Evolutionary conservation across 2,888 invertebrate species (phyloP).

Genomic region (Cantharis rustica): DNA sequence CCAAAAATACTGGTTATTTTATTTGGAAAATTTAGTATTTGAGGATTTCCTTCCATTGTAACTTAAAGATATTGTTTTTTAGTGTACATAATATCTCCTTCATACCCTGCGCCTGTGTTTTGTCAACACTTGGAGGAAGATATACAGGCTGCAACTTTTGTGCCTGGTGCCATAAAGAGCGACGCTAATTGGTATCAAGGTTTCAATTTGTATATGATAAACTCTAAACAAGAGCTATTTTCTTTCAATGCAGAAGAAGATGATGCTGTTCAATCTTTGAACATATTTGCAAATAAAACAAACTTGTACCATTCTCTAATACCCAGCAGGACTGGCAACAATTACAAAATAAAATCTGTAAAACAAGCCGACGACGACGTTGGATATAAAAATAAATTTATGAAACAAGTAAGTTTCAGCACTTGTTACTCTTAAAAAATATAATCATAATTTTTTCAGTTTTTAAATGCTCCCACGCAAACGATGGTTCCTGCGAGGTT

Average conservation of each 20-base stretch:
- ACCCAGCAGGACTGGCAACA: conserved; percentile 34
- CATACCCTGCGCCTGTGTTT: conserved; percentile 61
- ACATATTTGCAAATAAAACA: conserved; percentile 24
- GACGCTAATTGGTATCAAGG: conserved; percentile 63
- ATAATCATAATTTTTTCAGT: conserved; percentile 35
- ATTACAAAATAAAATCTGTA: conserved; percentile 13
- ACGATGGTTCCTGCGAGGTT: conserved; percentile 50
- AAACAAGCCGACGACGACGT: conserved; percentile 43
- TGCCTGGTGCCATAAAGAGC: conserved; percentile 60
- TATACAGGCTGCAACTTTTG: conserved; percentile 61
- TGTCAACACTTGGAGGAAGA: conserved; percentile 56
- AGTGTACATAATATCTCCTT: conserved; percentile 70
- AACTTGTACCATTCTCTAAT: conserved; percentile 41
- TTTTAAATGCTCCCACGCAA: conserved; percentile 51
- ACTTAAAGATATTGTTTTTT: conserved; percentile 36
- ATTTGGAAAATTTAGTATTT: not conserved
- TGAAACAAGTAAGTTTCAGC: conserved; percentile 41
- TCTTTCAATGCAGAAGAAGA: conserved; percentile 43
- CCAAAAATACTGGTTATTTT: too few relatives aligned
- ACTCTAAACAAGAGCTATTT: conserved; percentile 59
- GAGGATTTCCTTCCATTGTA: too few relatives aligned
- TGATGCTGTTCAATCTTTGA: conserved; percentile 29
- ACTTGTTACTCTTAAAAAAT: not conserved
- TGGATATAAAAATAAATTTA: conserved; percentile 38
- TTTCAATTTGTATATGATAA: conserved; percentile 66